Evolutionary conservation across 2,113 vertebrate genomes (phyloP).

Genomic region (Polypterus bichir): DNA sequence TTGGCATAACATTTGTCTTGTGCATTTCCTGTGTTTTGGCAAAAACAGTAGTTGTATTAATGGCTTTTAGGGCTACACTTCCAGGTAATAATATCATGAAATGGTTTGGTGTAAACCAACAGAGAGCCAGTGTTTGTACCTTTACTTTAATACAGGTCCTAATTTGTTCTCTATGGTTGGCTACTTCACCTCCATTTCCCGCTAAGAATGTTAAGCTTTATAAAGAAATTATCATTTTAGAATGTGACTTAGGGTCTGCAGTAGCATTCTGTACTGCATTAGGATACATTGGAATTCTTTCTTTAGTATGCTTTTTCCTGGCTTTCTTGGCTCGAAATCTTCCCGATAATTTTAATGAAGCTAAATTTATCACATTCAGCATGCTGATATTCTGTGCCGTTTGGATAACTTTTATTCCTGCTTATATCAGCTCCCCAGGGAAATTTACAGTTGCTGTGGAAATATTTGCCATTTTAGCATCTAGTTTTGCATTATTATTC

Average conservation of each 20-base stretch:
- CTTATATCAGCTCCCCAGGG: no score
- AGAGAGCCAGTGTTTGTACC: not conserved
- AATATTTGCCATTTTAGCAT: no score
- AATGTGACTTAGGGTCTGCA: not conserved
- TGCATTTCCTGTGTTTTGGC: conserved; percentile 6
- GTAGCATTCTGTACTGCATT: not conserved
- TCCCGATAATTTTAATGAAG: not conserved
- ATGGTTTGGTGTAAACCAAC: conserved; percentile 3
- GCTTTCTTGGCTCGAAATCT: not conserved
- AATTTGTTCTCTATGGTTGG: not conserved
- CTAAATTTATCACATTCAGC: conserved; percentile 6
- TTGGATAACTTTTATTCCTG: conserved; percentile 1
- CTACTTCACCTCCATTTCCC: conserved; percentile 1
- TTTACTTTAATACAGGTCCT: not conserved
- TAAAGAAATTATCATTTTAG: not conserved
- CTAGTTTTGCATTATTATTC: no score
- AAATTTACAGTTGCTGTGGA: no score
- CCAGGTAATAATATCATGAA: conserved; percentile 5
- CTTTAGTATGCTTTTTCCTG: not conserved
- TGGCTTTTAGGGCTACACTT: conserved; percentile 4
- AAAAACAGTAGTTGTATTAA: conserved; percentile 7
- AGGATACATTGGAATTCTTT: not conserved
- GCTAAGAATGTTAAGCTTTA: not conserved
- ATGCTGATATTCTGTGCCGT: conserved; percentile 5
- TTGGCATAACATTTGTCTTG: conserved; percentile 6